Evolutionary conservation across 2,888 invertebrate genomes (phyloP).

Genomic region (Megalurothrips usitatus): DNA sequence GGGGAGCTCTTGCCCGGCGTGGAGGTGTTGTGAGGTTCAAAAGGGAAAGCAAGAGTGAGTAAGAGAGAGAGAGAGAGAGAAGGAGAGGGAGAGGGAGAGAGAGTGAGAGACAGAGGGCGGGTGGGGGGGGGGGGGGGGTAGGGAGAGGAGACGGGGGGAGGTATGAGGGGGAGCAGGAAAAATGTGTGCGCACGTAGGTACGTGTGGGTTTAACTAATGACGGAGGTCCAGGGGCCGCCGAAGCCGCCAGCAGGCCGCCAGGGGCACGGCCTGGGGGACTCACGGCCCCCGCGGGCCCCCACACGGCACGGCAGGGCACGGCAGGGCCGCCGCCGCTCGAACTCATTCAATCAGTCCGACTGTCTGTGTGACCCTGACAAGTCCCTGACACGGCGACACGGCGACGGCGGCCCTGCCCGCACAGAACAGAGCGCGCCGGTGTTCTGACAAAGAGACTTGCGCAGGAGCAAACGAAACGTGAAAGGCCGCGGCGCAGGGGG

Average conservation of each 20-base stretch:
- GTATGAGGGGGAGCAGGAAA: too few relatives aligned
- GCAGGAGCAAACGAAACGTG: neutral
- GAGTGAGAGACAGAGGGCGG: too few relatives aligned
- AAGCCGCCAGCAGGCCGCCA: neutral
- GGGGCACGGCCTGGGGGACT: neutral
- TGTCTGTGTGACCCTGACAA: neutral
- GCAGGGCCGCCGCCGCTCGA: neutral
- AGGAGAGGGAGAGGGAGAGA: neutral
- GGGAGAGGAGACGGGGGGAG: too few relatives aligned
- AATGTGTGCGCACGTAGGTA: neutral
- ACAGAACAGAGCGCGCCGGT: too few relatives aligned
- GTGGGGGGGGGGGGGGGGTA: too few relatives aligned
- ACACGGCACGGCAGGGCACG: too few relatives aligned
- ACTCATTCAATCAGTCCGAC: neutral
- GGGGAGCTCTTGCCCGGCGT: too few relatives aligned
- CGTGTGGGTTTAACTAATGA: conserved; percentile 24
- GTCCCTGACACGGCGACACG: neutral
- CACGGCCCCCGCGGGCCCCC: too few relatives aligned
- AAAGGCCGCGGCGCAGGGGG: neutral
- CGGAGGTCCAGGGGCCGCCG: neutral
- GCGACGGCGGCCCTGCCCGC: too few relatives aligned
- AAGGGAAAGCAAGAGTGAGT: neutral
- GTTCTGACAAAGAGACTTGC: neutral
- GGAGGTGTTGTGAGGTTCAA: neutral
- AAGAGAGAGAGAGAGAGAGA: neutral